phyloP scores from a whole-genome alignment of 1,140 invertebrate genomes.

The Bicyclus anynana region DNA sequence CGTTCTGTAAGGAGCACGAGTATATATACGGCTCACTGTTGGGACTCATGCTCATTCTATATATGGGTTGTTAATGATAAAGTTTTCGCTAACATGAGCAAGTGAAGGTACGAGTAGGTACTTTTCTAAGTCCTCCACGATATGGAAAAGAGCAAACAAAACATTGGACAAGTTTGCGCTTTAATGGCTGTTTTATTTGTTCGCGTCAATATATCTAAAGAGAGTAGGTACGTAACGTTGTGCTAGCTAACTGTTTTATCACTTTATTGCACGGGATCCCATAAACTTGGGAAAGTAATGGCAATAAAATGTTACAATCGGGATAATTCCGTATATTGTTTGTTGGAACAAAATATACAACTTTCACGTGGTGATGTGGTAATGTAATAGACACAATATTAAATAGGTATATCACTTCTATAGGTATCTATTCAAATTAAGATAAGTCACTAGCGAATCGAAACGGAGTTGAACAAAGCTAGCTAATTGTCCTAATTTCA shows the following conservation, averaged over 20 bases:
- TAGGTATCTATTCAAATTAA: too few species aligned
- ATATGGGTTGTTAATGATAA: too few species aligned
- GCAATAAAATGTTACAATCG: constrained; percentile 60
- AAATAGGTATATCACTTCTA: too few species aligned
- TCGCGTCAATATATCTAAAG: constrained; percentile 59
- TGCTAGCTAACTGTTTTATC: constrained; percentile 73
- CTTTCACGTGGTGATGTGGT: background rate
- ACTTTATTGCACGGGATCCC: constrained; percentile 72
- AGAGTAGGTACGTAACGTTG: constrained; percentile 53
- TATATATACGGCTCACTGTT: too few species aligned
- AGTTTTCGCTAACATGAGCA: background rate
- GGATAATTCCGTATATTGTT: constrained; percentile 33
- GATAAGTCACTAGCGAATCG: too few species aligned
- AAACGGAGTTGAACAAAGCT: too few species aligned
- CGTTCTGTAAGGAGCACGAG: too few species aligned
- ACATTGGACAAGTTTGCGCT: constrained; percentile 57
- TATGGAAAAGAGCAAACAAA: constrained; percentile 50
- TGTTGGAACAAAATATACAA: constrained; percentile 4
- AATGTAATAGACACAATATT: background rate
- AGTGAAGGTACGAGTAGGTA: background rate
- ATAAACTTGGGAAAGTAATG: constrained; percentile 59
- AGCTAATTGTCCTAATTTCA: too few species aligned
- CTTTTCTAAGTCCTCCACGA: constrained; percentile 6
- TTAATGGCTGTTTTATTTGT: constrained; percentile 70
- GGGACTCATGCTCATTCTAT: too few species aligned